Evolutionary conservation across 2,797 vertebrate genomes (phyloP), one percentile per base, ranked within the genome.

Genomic region (Sarcoramphus papa): DNA sequence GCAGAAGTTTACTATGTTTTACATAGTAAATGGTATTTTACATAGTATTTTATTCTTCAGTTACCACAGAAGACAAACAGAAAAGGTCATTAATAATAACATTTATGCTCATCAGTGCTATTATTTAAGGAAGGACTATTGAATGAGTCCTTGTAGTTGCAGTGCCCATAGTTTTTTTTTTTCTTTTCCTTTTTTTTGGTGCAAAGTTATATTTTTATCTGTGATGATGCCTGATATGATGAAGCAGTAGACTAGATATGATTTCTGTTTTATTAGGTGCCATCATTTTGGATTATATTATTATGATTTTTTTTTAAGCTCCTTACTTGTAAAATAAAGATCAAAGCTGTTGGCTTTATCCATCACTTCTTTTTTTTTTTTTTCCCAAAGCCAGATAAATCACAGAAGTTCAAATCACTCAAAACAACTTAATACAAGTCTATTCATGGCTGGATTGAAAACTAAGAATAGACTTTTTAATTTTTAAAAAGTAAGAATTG

Each of bases 311-410:
- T 88, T 82, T 91, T 94, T 84, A 97, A 96, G 90, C 96, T 95
- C 30, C 93, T 96, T 96, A 96, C 68, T 96, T 86, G 40, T 90
- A 94, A 91, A 96, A 92, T 93, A 92, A 96, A 88, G 90, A 95
- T 94, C 90, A 96, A 96, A 96, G 92, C 93, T 88, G 35, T 90
- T 94, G 83, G 56, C 48, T 87, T 96, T 96, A 95, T 76, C 74
- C 63, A 76, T 93, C 51, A n/a, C n/a, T 67, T 53, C 18, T 45
- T 67, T 72, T 72, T 79, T 60, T 51, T 51, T 47, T 69, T 53
- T 6, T 37, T n/a, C 67, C 20, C 31, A 72, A 88, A 92, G 73
- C 82, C 63, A 95, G 95, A 91, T 84, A 93, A 96, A 81, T 88
- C 76, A 84, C 57, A 65, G 65, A 83, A 81, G 33, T 96, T 92